Percentiles rank a stretch among this genome's conserved stretches.
These are phyloP conservation scores for Zosterops lateralis DNA, from an alignment of 2,113 vertebrate genomes.

Conservation along the genomic window DNA sequence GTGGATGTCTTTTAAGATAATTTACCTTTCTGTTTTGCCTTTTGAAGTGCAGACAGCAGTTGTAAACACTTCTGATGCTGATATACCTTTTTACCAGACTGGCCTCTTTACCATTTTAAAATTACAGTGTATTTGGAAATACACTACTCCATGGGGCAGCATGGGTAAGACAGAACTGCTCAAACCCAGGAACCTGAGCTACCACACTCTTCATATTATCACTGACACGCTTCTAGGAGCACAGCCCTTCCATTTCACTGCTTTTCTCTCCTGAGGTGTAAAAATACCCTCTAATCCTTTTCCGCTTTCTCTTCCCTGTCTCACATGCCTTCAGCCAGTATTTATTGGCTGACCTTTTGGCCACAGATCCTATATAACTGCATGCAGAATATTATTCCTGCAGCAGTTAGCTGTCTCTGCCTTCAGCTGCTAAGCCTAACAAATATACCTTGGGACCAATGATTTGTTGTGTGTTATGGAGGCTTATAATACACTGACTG, in stretches of 20 bases:
- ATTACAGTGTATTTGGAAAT: neutral
- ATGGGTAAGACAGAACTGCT: neutral
- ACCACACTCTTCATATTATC: neutral
- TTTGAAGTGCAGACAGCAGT: neutral
- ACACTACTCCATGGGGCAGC: neutral
- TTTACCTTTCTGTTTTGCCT: neutral
- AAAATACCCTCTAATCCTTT: neutral
- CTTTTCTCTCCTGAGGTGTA: neutral
- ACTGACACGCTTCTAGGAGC: neutral
- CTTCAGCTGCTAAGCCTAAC: neutral
- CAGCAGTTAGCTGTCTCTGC: neutral
- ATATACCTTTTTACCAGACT: neutral
- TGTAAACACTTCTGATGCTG: neutral
- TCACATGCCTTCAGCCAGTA: neutral
- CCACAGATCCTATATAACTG: neutral
- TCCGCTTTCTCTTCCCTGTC: neutral
- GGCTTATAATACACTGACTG: neutral
- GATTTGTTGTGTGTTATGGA: neutral
- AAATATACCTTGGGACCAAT: neutral
- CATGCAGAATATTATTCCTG: neutral
- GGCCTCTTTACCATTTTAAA: neutral
- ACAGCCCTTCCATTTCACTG: neutral
- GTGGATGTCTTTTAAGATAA: neutral
- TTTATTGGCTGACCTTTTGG: neutral
- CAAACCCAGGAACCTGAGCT: neutral